Percentiles rank a stretch among this genome's conserved stretches.
Evolutionary conservation across 2,113 vertebrate genomes (phyloP).

Genomic region (Notechis scutatus): DNA sequence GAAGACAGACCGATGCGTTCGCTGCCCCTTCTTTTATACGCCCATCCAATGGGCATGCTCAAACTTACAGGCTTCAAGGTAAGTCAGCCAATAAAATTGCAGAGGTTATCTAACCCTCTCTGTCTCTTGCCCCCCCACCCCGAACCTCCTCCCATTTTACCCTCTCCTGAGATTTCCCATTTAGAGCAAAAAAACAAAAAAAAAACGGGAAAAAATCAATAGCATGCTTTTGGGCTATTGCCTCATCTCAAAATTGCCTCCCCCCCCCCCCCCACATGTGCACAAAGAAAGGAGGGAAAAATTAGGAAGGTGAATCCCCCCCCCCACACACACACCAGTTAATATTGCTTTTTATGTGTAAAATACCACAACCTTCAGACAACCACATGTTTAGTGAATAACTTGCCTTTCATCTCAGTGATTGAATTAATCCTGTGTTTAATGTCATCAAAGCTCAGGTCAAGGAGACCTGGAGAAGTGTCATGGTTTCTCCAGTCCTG

Average conservation of each 20-base stretch:
- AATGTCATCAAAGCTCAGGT: slow-evolving; percentile 2
- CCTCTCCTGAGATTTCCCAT: slow-evolving; percentile 60
- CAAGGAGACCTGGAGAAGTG: background rate
- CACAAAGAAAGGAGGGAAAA: background rate
- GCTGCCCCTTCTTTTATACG: slow-evolving; percentile 64
- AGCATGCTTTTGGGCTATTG: slow-evolving; percentile 25
- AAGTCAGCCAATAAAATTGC: slow-evolving; percentile 71
- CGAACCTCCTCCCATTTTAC: slow-evolving; percentile 58
- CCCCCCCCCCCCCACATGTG: background rate
- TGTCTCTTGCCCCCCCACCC: slow-evolving; percentile 52
- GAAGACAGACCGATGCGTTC: slow-evolving; percentile 57
- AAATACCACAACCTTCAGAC: background rate
- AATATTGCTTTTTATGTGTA: background rate
- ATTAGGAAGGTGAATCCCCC: slow-evolving; percentile 29
- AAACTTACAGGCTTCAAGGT: slow-evolving; percentile 62
- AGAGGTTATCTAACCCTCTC: slow-evolving; percentile 66
- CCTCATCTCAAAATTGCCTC: slow-evolving; percentile 7
- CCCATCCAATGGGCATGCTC: slow-evolving; percentile 66
- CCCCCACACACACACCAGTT: background rate
- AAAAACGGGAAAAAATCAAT: background rate
- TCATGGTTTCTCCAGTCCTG: background rate
- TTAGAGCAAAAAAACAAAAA: background rate
- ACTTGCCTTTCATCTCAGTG: background rate
- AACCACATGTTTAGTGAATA: background rate
- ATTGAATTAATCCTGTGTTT: background rate